Percentiles rank a stretch among this genome's conserved stretches.
phyloP scores from a whole-genome alignment of 2,113 vertebrate species.

The Origma solitaria region DNA sequence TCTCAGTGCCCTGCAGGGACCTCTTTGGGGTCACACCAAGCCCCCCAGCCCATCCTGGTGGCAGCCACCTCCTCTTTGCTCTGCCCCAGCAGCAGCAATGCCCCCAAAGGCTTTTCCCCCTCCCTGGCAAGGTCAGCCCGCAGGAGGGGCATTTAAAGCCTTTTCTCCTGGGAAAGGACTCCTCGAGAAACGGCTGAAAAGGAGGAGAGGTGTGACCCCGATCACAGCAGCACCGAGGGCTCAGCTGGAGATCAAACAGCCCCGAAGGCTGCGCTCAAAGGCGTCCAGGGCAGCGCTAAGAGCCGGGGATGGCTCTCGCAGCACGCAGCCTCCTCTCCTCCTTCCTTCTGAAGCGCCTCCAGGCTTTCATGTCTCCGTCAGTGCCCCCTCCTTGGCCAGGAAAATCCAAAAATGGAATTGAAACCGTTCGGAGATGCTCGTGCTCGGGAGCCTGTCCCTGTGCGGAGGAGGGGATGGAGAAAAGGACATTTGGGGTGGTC shows the following conservation, averaged over 20 bases:
- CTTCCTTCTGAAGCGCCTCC: background rate
- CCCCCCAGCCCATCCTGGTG: background rate
- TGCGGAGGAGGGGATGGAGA: background rate
- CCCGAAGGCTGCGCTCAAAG: background rate
- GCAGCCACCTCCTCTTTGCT: background rate
- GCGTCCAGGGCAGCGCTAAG: background rate
- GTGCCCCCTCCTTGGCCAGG: background rate
- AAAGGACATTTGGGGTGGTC: background rate
- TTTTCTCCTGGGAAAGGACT: background rate
- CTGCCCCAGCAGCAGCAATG: background rate
- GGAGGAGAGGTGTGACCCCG: background rate
- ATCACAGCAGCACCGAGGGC: background rate
- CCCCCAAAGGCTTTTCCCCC: background rate
- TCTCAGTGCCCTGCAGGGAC: background rate
- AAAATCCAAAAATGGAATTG: background rate
- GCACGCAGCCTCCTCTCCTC: background rate
- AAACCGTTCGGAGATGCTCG: background rate
- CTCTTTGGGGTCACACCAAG: background rate
- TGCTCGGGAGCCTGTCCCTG: rapidly evolving
- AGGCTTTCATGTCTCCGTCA: background rate
- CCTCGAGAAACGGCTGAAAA: background rate
- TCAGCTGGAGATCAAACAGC: background rate
- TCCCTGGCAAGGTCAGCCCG: too few relatives aligned
- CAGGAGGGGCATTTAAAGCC: background rate
- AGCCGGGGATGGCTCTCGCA: conserved; percentile 8